phyloP scores from a whole-genome alignment of 2,888 invertebrate species.

The Ceriagrion tenellum region DNA sequence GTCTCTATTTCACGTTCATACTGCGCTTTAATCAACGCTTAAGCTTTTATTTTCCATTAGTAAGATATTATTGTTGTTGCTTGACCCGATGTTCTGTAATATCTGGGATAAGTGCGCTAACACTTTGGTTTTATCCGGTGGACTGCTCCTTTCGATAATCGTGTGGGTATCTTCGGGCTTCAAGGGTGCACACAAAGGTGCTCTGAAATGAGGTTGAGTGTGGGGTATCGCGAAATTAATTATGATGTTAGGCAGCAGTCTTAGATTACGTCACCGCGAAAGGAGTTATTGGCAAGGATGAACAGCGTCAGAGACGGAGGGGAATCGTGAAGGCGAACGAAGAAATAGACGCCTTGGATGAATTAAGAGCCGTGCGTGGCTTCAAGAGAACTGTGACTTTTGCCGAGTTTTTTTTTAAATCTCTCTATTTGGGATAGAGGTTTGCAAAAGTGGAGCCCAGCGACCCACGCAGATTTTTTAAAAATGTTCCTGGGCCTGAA shows the following conservation, averaged over 20 bases:
- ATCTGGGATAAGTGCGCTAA: background rate
- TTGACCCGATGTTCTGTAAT: no score
- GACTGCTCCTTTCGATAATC: background rate
- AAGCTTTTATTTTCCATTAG: no score
- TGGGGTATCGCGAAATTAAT: background rate
- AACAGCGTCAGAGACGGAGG: background rate
- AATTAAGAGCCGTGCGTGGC: background rate
- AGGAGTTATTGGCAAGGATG: background rate
- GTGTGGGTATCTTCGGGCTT: background rate
- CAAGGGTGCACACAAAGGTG: background rate
- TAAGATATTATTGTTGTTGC: no score
- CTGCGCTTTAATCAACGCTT: no score
- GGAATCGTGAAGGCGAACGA: background rate
- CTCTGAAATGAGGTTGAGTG: background rate
- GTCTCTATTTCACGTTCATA: no score
- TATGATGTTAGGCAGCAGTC: background rate
- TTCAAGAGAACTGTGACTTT: no score
- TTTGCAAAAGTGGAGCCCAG: background rate
- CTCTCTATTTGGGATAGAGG: background rate
- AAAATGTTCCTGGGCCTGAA: background rate
- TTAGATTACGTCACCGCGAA: background rate
- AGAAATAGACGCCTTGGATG: background rate
- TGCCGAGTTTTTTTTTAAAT: background rate
- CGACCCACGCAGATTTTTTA: background rate
- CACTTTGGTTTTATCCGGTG: background rate